A percentile compares a stretch with the other conserved stretches of the same genome.
Evolutionary conservation across 2,888 invertebrate species (phyloP).

Genomic region (Ommatoiulus sabulosus): DNA sequence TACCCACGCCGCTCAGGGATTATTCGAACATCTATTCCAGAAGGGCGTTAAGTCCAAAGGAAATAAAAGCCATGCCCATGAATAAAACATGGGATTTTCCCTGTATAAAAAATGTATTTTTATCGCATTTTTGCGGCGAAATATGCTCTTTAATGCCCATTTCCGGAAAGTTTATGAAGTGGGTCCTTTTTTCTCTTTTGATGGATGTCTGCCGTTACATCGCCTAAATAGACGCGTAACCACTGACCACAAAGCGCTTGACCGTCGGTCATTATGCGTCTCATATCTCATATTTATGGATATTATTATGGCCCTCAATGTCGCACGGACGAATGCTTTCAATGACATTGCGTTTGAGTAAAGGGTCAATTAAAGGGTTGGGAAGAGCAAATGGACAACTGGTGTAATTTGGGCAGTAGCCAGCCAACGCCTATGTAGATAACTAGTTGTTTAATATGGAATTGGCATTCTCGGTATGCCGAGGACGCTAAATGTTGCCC

Average conservation of each 20-base stretch:
- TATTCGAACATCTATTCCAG: too few relatives aligned
- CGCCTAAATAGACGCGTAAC: neutral
- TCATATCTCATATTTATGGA: neutral
- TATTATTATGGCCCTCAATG: neutral
- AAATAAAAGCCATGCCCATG: neutral
- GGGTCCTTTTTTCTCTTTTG: constrained; percentile 1
- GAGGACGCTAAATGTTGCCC: neutral
- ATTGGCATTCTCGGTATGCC: neutral
- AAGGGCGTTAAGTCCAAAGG: neutral
- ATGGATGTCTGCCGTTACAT: neutral
- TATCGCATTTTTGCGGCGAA: neutral
- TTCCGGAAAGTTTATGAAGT: neutral
- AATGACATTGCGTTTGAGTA: neutral
- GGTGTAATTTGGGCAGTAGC: neutral
- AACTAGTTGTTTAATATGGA: neutral
- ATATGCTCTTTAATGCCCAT: neutral
- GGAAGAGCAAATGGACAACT: neutral
- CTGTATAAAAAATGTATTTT: neutral
- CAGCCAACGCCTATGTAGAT: neutral
- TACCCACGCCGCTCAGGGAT: too few relatives aligned
- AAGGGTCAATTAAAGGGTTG: constrained; percentile 1
- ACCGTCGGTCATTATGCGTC: neutral
- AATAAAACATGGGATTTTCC: neutral
- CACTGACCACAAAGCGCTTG: neutral
- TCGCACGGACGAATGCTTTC: neutral